A percentile compares a stretch with the other conserved stretches of the same genome.
These are phyloP conservation scores for Trachemys scripta DNA, from an alignment of 2,113 vertebrate genomes.

Conservation along the genomic window DNA sequence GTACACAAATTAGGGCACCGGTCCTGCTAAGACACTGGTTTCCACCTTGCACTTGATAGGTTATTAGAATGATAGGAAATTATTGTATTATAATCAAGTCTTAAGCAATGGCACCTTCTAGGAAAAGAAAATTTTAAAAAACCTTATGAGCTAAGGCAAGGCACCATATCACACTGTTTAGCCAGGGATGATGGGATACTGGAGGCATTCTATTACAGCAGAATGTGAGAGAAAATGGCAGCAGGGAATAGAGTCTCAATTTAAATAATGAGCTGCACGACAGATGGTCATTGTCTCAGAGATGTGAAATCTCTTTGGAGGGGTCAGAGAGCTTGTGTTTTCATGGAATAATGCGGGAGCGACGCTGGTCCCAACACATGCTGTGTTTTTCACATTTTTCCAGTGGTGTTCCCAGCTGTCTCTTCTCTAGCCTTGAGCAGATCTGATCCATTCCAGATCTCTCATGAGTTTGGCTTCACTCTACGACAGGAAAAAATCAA, in stretches of 20 bases:
- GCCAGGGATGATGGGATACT: background rate
- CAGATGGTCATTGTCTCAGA: conserved; percentile 75
- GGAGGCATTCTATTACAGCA: background rate
- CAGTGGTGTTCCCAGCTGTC: conserved; percentile 70
- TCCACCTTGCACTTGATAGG: background rate
- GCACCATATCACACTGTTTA: accelerated
- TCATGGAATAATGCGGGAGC: conserved; percentile 71
- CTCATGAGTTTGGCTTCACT: background rate
- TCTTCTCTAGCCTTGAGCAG: conserved; percentile 13
- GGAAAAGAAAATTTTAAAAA: background rate
- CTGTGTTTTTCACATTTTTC: conserved; percentile 75
- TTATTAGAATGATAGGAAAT: background rate
- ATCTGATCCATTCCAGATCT: conserved; percentile 54
- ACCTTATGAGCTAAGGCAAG: background rate
- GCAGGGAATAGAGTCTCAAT: conserved; percentile 57
- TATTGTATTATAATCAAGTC: background rate
- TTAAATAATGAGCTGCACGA: conserved; percentile 73
- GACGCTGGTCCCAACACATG: conserved; percentile 62
- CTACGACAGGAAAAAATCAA: conserved; percentile 9
- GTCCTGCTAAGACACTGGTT: background rate
- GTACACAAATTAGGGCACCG: accelerated
- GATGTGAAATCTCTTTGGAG: conserved; percentile 62
- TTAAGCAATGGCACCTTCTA: background rate
- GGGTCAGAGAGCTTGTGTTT: conserved; percentile 71
- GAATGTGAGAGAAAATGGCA: conserved; percentile 58